Evolutionary conservation across 2,113 vertebrate genomes (phyloP).

Genomic region (Malaclemys terrapin): DNA sequence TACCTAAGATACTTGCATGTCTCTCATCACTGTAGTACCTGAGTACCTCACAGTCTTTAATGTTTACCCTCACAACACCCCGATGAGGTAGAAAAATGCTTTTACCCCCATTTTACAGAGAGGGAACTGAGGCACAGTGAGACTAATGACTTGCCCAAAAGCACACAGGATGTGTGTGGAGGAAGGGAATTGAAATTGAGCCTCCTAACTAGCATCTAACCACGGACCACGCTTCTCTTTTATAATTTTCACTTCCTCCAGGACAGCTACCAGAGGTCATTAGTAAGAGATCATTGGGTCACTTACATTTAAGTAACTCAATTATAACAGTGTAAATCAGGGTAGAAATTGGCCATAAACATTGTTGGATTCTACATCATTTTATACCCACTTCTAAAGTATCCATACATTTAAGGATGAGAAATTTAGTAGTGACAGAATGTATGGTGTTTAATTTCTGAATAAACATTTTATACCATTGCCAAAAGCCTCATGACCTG

Average conservation of each 20-base stretch:
- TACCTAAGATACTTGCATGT: not conserved
- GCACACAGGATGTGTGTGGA: not conserved
- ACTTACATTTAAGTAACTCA: not conserved
- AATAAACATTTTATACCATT: not conserved
- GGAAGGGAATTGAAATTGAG: not conserved
- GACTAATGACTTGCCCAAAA: not conserved
- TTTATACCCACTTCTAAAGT: not conserved
- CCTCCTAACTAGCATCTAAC: not conserved
- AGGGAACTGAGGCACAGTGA: not conserved
- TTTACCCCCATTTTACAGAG: not conserved
- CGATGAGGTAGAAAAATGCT: not conserved
- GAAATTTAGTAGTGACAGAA: not conserved
- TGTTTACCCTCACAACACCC: not conserved
- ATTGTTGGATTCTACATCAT: not conserved
- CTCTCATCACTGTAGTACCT: not conserved
- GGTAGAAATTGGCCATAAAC: not conserved
- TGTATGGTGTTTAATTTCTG: not conserved
- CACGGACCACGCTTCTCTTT: not conserved
- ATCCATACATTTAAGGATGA: not conserved
- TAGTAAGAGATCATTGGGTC: not conserved
- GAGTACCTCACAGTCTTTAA: not conserved
- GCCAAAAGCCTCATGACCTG: not conserved
- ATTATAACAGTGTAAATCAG: not conserved
- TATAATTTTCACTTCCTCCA: not conserved
- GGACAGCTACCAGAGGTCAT: not conserved